These are phyloP conservation scores for Ochlodes sylvanus DNA, from an alignment of 2,888 invertebrate species.

Conservation along the genomic window DNA sequence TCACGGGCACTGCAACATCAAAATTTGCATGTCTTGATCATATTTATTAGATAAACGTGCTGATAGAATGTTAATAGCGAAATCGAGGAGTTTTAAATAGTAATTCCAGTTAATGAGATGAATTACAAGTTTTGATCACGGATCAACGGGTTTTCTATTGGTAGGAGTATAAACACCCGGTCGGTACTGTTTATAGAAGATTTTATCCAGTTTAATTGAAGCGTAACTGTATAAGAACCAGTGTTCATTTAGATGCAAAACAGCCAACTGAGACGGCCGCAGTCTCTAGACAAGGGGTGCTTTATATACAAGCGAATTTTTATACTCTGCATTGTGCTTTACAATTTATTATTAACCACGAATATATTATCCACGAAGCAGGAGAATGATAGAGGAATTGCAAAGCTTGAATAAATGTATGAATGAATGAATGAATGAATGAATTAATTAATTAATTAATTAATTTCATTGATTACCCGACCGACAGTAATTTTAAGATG, in stretches of 20 bases:
- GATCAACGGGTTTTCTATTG: conserved; percentile 23
- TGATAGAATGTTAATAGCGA: conserved; percentile 27
- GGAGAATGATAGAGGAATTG: too few species aligned
- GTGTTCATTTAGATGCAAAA: conserved; percentile 36
- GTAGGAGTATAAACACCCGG: conserved; percentile 6
- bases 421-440: too few species aligned
- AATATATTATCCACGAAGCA: too few species aligned
- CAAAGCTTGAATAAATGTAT: too few species aligned
- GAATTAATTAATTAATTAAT: too few species aligned
- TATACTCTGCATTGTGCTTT: too few species aligned
- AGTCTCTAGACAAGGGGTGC: neutral
- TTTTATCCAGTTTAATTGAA: conserved; percentile 34
- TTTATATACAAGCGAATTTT: conserved; percentile 3
- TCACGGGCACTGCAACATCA: conserved; percentile 20
- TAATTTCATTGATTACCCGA: too few species aligned
- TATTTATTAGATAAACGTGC: conserved; percentile 19
- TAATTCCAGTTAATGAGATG: conserved; percentile 29
- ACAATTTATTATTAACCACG: too few species aligned
- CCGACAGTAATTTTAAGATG: too few species aligned
- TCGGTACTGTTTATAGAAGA: conserved; percentile 32
- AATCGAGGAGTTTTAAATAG: conserved; percentile 19
- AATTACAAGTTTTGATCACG: conserved; percentile 16
- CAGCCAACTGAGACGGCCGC: conserved; percentile 10
- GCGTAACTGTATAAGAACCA: conserved; percentile 32
- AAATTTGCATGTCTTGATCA: conserved; percentile 33